phyloP scores from a whole-genome alignment of 1,140 invertebrate genomes.

The Papilio machaon region DNA sequence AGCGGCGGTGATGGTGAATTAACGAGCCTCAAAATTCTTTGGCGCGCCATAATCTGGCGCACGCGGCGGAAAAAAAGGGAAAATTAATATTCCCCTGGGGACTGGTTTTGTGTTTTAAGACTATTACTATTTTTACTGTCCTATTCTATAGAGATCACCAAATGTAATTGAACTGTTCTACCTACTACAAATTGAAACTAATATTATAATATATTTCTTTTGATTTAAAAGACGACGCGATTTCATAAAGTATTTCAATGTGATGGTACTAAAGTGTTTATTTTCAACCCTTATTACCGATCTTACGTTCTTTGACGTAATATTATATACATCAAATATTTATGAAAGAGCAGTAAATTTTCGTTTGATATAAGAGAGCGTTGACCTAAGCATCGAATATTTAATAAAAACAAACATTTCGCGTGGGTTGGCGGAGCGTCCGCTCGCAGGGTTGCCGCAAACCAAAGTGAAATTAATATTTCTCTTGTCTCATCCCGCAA shows the following conservation, averaged over 20 bases:
- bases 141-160: background rate
- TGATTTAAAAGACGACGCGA: too few species aligned
- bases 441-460: slow-evolving; percentile 34
- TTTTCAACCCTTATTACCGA: background rate
- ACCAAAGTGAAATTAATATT: slow-evolving; percentile 54
- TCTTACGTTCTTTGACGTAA: background rate
- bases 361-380: slow-evolving; percentile 18
- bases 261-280: background rate
- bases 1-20: slow-evolving; percentile 29
- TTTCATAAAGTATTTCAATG: background rate
- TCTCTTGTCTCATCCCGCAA: slow-evolving; percentile 48
- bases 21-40: slow-evolving; percentile 39
- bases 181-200: background rate
- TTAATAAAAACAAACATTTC: slow-evolving; percentile 32
- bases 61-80: background rate
- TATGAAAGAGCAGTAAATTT: slow-evolving; percentile 19
- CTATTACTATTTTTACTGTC: slow-evolving; percentile 29
- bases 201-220: background rate
- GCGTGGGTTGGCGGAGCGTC: slow-evolving; percentile 22
- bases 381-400: slow-evolving; percentile 29
- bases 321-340: background rate
- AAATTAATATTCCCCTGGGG: slow-evolving; percentile 27
- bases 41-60: slow-evolving; percentile 33
- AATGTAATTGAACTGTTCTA: background rate
- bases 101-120: slow-evolving; percentile 23